These are phyloP conservation scores for Neomorphus geoffroyi DNA, from an alignment of 2,797 vertebrate genomes.

Conservation along the genomic window DNA sequence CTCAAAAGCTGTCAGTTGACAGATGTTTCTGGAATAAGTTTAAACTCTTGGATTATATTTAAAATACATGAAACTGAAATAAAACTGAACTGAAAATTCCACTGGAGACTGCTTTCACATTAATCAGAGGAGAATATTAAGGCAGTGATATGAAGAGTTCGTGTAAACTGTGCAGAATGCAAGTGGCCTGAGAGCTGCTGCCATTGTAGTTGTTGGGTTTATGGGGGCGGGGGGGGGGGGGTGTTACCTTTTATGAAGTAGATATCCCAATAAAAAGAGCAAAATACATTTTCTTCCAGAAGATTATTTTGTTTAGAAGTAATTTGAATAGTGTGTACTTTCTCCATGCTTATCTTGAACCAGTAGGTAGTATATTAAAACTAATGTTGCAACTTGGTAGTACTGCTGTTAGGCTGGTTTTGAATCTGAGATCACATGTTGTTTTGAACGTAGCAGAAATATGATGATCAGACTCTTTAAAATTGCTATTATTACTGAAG, in stretches of 20 bases:
- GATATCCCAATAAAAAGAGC: neutral
- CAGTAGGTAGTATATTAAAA: neutral
- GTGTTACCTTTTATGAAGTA: neutral
- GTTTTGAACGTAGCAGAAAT: neutral
- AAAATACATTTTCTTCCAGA: neutral
- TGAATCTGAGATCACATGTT: neutral
- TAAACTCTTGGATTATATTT: neutral
- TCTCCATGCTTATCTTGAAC: neutral
- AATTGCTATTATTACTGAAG: neutral
- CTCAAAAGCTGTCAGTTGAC: neutral
- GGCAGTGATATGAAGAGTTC: neutral
- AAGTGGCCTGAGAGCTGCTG: neutral
- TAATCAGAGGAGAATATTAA: too few relatives aligned
- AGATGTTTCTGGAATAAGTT: neutral
- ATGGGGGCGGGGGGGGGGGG: too few relatives aligned
- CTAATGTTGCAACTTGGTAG: neutral
- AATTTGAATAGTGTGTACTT: neutral
- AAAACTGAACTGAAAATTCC: neutral
- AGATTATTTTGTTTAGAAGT: neutral
- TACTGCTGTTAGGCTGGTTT: neutral
- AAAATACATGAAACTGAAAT: neutral
- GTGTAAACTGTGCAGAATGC: neutral
- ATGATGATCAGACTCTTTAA: neutral
- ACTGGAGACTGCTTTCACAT: neutral
- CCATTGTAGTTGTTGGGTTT: neutral